Conservation (phyloP, 2,888 invertebrate genomes). For the Melieria omissa region DNA sequence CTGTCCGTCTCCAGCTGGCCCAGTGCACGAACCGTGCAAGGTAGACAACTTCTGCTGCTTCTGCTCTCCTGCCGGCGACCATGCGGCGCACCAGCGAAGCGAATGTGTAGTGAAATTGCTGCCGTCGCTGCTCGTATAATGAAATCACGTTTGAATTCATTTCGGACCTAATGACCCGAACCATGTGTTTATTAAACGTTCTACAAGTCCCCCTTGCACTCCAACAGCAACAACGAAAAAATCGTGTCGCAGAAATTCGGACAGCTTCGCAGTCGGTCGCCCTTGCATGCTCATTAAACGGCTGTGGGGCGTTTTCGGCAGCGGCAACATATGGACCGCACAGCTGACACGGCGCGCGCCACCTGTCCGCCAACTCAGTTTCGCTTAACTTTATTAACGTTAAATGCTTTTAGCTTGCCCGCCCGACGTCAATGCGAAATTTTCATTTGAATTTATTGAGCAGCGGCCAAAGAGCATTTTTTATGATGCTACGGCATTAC, state of each 20-base stretch:
- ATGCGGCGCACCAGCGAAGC: no score
- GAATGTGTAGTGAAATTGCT: neutral
- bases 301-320: no score
- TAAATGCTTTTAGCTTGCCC: conserved; percentile 41
- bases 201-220: neutral
- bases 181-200: conserved; percentile 41
- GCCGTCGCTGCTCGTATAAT: conserved; percentile 21
- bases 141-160: conserved; percentile 39
- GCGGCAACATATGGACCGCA: no score
- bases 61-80: no score
- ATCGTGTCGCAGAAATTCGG: neutral
- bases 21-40: no score
- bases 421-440: conserved; percentile 2
- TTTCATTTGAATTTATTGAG: conserved; percentile 36
- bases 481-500: neutral
- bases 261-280: no score
- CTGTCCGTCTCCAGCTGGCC: no score
- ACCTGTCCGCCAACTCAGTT: conserved; percentile 16
- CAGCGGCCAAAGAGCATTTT: conserved; percentile 20
- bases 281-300: no score
- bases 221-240: neutral
- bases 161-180: conserved; percentile 40
- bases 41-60: no score
- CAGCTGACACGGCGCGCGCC: no score
- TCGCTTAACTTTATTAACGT: conserved; percentile 40